These are phyloP conservation scores for Drosophila quinaria DNA, from an alignment of 2,888 invertebrate genomes.

Conservation along the genomic window DNA sequence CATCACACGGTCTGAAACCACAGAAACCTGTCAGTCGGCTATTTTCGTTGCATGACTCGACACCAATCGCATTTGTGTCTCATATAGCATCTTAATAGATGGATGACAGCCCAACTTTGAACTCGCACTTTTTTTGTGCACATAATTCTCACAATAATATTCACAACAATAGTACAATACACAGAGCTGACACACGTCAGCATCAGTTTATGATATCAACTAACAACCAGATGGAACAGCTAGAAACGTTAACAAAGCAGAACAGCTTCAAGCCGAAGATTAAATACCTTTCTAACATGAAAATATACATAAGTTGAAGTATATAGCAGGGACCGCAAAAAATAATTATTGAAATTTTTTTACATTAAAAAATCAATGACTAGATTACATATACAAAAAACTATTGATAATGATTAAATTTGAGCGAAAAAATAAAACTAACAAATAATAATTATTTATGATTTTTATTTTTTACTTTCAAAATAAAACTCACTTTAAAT, in stretches of 20 bases:
- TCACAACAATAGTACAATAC: constrained; percentile 28
- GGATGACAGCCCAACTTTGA: constrained; percentile 56
- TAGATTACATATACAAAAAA: too few species aligned
- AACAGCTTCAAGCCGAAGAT: neutral
- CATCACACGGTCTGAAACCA: neutral
- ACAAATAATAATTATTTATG: too few species aligned
- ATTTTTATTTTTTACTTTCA: too few species aligned
- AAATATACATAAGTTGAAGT: neutral
- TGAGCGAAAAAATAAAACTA: too few species aligned
- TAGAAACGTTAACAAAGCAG: neutral
- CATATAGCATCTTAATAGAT: constrained; percentile 41
- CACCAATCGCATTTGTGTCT: constrained; percentile 3
- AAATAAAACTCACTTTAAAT: too few species aligned
- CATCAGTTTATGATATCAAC: constrained; percentile 67
- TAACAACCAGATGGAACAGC: constrained; percentile 4
- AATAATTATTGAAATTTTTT: too few species aligned
- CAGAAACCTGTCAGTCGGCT: constrained; percentile 49
- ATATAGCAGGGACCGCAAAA: too few species aligned
- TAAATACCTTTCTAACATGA: constrained; percentile 2
- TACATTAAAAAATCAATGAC: too few species aligned
- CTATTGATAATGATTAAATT: too few species aligned
- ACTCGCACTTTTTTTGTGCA: constrained; percentile 40
- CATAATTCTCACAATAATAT: constrained; percentile 18
- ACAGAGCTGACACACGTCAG: constrained; percentile 61
- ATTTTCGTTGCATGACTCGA: constrained; percentile 58